These are phyloP conservation scores for Emydocephalus ijimae DNA, from an alignment of 2,113 vertebrate species.

Conservation along the genomic window DNA sequence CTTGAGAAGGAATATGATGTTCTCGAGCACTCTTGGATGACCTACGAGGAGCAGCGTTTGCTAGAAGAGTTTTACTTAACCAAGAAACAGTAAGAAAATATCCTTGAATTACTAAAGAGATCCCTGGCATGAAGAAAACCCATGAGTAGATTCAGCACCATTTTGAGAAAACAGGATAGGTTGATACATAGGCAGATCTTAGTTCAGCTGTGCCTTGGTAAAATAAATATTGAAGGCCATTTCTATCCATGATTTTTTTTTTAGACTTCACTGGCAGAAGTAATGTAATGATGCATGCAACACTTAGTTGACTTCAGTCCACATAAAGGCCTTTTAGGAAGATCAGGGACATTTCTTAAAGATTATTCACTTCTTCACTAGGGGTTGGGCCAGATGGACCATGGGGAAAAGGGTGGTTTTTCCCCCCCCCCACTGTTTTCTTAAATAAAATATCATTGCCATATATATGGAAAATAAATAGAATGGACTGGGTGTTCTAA, in stretches of 20 bases:
- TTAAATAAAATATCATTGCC: not conserved
- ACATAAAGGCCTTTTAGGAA: not conserved
- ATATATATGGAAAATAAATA: not conserved
- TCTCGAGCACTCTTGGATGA: conserved; percentile 79
- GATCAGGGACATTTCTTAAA: not conserved
- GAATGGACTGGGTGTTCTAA: not conserved
- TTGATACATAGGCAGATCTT: not conserved
- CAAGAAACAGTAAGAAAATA: conserved; percentile 75
- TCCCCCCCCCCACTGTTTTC: not conserved
- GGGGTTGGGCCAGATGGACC: not conserved
- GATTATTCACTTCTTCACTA: not conserved
- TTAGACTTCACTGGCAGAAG: not conserved
- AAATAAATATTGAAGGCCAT: not conserved
- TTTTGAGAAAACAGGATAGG: not conserved
- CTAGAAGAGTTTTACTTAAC: conserved; percentile 85
- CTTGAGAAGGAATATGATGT: conserved; percentile 85
- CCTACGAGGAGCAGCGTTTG: conserved; percentile 82
- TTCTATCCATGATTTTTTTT: not conserved
- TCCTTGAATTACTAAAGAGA: not conserved
- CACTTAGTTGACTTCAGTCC: not conserved
- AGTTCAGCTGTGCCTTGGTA: not conserved
- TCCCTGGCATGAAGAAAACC: not conserved
- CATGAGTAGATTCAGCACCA: not conserved
- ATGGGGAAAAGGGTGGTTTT: too few relatives aligned
- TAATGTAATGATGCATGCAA: not conserved